Base-by-base conservation (phyloP, 92 coral and sea anemone genomes). In the Parazoanthus atlanticus region DNA sequence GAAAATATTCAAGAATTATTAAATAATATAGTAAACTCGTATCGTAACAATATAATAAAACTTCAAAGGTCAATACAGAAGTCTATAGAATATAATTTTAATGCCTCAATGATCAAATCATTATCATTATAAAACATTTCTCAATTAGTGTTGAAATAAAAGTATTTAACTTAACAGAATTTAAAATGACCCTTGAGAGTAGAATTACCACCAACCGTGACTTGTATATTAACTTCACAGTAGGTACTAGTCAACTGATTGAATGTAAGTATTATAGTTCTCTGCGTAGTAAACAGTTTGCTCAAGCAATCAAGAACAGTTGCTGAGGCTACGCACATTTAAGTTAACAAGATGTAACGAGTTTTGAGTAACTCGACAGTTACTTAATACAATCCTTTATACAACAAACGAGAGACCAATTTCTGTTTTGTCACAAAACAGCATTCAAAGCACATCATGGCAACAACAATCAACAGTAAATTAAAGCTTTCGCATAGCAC, bases 121-220 rank as follows among this genome's bases (percentile, higher is more conserved):
- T 74, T 29, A 74, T 74, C 11, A 74, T 74, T 11, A 74, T 33
- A 32, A 74, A 13, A 21, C 29, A 7, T 33, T 31, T 74, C 9
- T 74, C 46, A 74, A 74, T 74, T 74, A 74, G 26, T 23, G 69
- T 25, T 61, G 28, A 21, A 25, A 38, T 38, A 3, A 36, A 10
- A 8, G 58, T 13, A 52, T 1, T 26, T 15, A 72, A 64, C 12
- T 82, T 65, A 8, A 25, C 46, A 33, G 86, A 66, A 66, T 82
- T 65, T 5, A 58, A 16, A 38, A 41, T 40, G 61, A 43, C 86
- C 86, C 76, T 82, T 69, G 86, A 41, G 86, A 82, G 23, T 67
- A 36, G 17, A 38, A 34, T 58, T 65, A 10, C 47, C 25, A 11
- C 33, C 13, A 43, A 25, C 16, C 23, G 56, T 26, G 56, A 41